A percentile compares a stretch with the other conserved stretches of the same genome.
These are phyloP conservation scores for Amphibalanus amphitrite DNA, from an alignment of 1,140 invertebrate species.

Conservation along the genomic window DNA sequence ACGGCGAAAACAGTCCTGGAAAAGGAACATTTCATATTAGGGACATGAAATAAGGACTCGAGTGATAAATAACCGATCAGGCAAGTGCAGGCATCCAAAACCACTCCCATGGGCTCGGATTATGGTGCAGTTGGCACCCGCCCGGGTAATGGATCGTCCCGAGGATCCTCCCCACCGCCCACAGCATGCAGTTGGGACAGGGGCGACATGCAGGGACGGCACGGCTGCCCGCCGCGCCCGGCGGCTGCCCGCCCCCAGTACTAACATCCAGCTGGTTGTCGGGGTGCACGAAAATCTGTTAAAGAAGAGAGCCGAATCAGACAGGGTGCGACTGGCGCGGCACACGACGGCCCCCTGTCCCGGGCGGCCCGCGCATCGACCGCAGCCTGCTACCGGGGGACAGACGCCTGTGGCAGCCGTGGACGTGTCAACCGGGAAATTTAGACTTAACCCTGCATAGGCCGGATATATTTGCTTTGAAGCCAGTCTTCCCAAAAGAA, in stretches of 20 bases:
- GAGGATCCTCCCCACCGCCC: too few relatives aligned
- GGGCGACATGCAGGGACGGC: background rate
- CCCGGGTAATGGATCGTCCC: too few relatives aligned
- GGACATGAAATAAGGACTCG: too few relatives aligned
- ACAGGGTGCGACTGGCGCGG: background rate
- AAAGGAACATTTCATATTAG: too few relatives aligned
- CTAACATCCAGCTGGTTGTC: constrained; percentile 4
- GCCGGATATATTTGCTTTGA: background rate
- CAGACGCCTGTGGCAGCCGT: background rate
- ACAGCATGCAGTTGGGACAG: background rate
- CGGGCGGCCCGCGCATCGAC: background rate
- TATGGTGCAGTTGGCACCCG: too few relatives aligned
- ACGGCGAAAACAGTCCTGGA: too few relatives aligned
- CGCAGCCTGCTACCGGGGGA: background rate
- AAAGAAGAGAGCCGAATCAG: background rate
- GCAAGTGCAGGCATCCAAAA: too few relatives aligned
- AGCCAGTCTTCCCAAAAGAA: background rate
- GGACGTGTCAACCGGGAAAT: background rate
- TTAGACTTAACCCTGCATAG: background rate
- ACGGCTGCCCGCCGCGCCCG: background rate
- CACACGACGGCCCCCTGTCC: background rate
- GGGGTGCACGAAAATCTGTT: constrained; percentile 4
- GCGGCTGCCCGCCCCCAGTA: background rate
- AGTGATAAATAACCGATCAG: too few relatives aligned
- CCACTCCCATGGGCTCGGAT: too few relatives aligned